Base-by-base conservation (phyloP, 2,888 invertebrate species). In the Protophormia terraenovae region DNA sequence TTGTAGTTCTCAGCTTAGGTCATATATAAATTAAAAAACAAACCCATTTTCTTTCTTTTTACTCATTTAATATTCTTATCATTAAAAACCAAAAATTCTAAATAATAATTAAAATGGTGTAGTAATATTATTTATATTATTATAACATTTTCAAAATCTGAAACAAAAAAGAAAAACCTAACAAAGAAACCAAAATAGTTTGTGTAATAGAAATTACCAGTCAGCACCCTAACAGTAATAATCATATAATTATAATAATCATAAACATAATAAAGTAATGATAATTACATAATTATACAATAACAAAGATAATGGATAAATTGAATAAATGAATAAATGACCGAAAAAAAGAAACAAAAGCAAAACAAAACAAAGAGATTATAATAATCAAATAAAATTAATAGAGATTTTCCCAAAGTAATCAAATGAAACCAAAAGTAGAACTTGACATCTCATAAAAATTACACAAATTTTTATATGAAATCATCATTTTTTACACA, bases 201-300 rank as follows among this genome's bases (percentile, higher is more conserved):
- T 6, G 35, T 19, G 8, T n/a, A 14, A 41, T 1, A 41, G 38
- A 67, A 69, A 80, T 64, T 73, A 73, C 45, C 27, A 72, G 72
- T 71, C 69, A 82, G 76, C 47, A 47, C 38, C 75, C 77, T 41
- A 66, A 62, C 53, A 60, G 19, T 45, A 53, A 80, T 72, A 50
- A 72, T 66, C n/a, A 69, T n/a, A n/a, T 67, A 64, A 75, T 62
- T 60, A 50, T 45, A 64, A 55, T 71, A 50, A 84, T 45, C 50
- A 53, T 77, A 32, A 76, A 58, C 7, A 66, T 22, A 32, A 53
- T 53, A 22, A 53, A 10, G 47, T 29, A 47, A 55, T 77, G 47
- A 69, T 81, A 78, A 81, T 77, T 73, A 77, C 67, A 81, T 81
- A 78, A 81, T 73, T 77, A 73, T 80, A 24, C 41, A 67, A 73